Conservation (phyloP, 92 coral and sea anemone genomes). For the Epizoanthus stellaris region DNA sequence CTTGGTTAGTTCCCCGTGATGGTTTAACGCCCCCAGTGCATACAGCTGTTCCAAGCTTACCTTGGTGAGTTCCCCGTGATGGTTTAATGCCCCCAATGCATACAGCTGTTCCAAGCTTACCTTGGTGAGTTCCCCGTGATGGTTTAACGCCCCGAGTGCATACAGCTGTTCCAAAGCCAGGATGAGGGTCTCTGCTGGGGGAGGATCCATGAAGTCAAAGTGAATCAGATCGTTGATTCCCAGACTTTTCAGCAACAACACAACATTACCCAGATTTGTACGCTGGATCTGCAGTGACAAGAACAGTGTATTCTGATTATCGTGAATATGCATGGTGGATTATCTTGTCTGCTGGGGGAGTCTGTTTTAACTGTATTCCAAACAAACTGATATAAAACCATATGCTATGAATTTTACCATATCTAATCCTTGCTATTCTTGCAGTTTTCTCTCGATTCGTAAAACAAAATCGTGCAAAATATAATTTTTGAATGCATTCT, state of each 20-base stretch:
- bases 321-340: background rate
- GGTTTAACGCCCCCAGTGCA: conserved; percentile 86
- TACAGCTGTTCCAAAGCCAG: conserved; percentile 95
- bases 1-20: background rate
- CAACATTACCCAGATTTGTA: conserved; percentile 96
- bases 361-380: background rate
- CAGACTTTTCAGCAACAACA: conserved; percentile 91
- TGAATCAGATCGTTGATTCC: conserved; percentile 98
- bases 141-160: conserved; percentile 95
- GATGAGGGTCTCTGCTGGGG: conserved; percentile 97
- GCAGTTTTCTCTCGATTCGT: no score
- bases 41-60: background rate
- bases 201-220: conserved; percentile 99
- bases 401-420: no score
- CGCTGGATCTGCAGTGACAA: conserved; percentile 75
- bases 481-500: no score
- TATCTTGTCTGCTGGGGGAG: background rate
- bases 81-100: conserved; percentile 85
- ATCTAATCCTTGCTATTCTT: no score
- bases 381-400: no score
- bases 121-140: conserved; percentile 13
- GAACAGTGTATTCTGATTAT: no score
- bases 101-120: background rate
- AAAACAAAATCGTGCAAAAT: no score
- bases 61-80: background rate